Percentiles rank a stretch among this genome's conserved stretches.
These are phyloP conservation scores for Alces alces DNA, from an alignment of 2,113 vertebrate species.

Conservation along the genomic window DNA sequence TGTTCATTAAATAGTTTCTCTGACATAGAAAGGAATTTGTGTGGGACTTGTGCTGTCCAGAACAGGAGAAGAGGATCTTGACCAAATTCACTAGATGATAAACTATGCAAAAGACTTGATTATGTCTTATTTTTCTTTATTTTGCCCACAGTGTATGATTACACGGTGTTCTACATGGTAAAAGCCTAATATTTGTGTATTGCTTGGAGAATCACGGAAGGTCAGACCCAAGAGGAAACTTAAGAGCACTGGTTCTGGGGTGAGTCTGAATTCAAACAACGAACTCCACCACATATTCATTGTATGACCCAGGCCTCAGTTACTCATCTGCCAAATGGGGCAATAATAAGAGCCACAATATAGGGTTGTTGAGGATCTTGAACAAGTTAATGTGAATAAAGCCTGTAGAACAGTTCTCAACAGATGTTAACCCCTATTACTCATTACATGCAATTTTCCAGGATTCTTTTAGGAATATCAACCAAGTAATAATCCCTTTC, in stretches of 20 bases:
- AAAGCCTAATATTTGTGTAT: background rate
- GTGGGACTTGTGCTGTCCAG: background rate
- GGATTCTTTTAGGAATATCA: background rate
- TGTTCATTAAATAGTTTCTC: background rate
- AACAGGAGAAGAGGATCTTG: background rate
- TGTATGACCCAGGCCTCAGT: background rate
- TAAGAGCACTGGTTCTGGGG: background rate
- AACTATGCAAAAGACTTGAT: background rate
- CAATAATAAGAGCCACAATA: background rate
- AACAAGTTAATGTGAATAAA: background rate
- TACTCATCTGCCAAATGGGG: background rate
- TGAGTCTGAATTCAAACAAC: background rate
- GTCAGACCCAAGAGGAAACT: background rate
- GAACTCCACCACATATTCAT: background rate
- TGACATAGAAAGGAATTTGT: background rate
- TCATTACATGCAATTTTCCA: background rate
- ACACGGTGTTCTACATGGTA: background rate
- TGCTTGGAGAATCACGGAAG: background rate
- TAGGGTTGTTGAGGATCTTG: background rate
- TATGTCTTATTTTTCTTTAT: background rate
- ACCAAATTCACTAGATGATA: background rate
- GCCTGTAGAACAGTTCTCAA: background rate
- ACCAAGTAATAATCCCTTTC: background rate
- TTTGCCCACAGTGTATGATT: background rate
- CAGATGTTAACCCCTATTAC: background rate